Evolutionary conservation across 2,113 vertebrate species (phyloP).

Genomic region (Erpornis zantholeuca): DNA sequence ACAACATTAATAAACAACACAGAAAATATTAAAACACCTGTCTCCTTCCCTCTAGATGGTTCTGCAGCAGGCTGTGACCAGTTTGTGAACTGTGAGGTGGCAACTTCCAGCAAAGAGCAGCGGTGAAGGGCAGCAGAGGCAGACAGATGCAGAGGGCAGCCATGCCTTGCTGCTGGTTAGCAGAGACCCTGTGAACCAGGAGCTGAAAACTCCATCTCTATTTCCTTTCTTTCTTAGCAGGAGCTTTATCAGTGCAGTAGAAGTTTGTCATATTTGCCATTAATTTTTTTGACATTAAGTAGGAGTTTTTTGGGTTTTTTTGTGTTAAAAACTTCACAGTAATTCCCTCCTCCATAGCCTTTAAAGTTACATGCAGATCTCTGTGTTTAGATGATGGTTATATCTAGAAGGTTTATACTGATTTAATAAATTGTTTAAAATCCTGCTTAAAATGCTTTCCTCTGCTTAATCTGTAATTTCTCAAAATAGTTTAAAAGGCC

Average conservation of each 20-base stretch:
- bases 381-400: background rate
- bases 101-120: background rate
- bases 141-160: background rate
- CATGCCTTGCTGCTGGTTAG: background rate
- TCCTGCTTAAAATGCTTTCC: background rate
- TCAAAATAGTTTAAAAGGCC: conserved; percentile 6
- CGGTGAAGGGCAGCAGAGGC: background rate
- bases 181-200: background rate
- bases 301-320: background rate
- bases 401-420: background rate
- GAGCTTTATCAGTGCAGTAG: background rate
- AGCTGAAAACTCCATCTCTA: background rate
- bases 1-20: background rate
- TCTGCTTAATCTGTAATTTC: conserved; percentile 8
- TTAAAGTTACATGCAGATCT: background rate
- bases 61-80: background rate
- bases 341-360: background rate
- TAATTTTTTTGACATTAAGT: background rate
- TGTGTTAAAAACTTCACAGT: background rate
- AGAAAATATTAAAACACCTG: background rate
- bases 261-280: background rate
- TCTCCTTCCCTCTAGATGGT: background rate
- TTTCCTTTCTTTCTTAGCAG: background rate
- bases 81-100: background rate
- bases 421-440: background rate